Conservation (phyloP, 23 tunicate species). For the Diplosoma virens region DNA sequence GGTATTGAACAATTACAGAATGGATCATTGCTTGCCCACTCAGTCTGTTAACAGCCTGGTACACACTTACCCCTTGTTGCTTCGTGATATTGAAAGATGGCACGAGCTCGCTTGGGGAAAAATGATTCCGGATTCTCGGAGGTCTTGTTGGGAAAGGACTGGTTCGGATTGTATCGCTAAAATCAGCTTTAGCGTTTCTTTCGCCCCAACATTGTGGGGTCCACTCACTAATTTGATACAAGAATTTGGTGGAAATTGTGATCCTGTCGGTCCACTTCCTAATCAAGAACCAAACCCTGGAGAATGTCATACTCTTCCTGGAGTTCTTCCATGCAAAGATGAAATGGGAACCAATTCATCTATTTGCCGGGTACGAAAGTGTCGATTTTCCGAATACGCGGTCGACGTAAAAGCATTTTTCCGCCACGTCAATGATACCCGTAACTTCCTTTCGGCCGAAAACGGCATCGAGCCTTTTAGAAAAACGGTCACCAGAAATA, state of each 20-base stretch:
- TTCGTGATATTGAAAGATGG: conserved; percentile 80
- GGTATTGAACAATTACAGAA: conserved; percentile 58
- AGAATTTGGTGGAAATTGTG: conserved; percentile 58
- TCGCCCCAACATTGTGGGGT: conserved; percentile 72
- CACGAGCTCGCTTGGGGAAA: conserved; percentile 54
- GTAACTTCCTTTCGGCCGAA: conserved; percentile 39
- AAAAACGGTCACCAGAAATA: conserved; percentile 45
- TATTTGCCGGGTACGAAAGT: conserved; percentile 47
- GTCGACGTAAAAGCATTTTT: conserved; percentile 84
- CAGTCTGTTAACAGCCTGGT: conserved; percentile 51
- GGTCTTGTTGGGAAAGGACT: conserved; percentile 37
- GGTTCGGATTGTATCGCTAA: conserved; percentile 21
- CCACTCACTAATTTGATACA: conserved; percentile 53
- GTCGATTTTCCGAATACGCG: conserved; percentile 48
- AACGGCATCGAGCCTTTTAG: conserved; percentile 31
- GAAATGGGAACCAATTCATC: not conserved
- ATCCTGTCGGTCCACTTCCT: conserved; percentile 6
- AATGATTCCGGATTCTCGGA: conserved; percentile 33
- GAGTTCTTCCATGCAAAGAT: conserved; percentile 40
- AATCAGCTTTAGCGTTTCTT: conserved; percentile 53
- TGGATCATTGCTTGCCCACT: conserved; percentile 65
- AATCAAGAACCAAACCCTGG: not conserved
- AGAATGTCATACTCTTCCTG: conserved; percentile 40
- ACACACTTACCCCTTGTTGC: conserved; percentile 66
- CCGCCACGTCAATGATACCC: conserved; percentile 68